phyloP scores from a whole-genome alignment of 2,888 invertebrate species.

The Aporophyla nigra region DNA sequence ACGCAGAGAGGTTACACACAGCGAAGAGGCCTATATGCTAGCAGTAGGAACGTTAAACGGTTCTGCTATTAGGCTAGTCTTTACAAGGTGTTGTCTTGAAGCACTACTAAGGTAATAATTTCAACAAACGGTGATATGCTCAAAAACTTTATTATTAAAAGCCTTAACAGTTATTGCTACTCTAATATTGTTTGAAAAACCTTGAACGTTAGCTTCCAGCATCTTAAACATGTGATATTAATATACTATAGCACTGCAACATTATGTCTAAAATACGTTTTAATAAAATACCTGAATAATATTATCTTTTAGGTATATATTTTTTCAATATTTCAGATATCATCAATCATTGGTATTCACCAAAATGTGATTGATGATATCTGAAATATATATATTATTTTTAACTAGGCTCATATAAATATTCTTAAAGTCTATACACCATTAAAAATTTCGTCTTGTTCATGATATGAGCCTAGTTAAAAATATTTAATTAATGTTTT shows the following conservation, averaged over 20 bases:
- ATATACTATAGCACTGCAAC: background rate
- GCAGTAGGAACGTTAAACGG: background rate
- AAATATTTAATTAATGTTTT: background rate
- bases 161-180: background rate
- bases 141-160: slow-evolving; percentile 5
- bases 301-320: background rate
- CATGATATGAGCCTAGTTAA: background rate
- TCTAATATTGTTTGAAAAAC: background rate
- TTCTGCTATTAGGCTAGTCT: background rate
- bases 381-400: too few species aligned
- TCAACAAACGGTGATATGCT: background rate
- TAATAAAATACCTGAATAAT: background rate
- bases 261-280: background rate
- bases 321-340: background rate
- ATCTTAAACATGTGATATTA: background rate
- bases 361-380: too few species aligned
- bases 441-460: background rate
- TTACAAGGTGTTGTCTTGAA: too few species aligned
- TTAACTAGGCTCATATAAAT: too few species aligned
- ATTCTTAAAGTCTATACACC: background rate
- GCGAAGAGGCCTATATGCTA: background rate
- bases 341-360: background rate
- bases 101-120: background rate
- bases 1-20: too few species aligned
- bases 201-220: background rate